A percentile compares a stretch with the other conserved stretches of the same genome.
phyloP scores from a whole-genome alignment of 2,888 invertebrate genomes.

The Margaritifera margaritifera region DNA sequence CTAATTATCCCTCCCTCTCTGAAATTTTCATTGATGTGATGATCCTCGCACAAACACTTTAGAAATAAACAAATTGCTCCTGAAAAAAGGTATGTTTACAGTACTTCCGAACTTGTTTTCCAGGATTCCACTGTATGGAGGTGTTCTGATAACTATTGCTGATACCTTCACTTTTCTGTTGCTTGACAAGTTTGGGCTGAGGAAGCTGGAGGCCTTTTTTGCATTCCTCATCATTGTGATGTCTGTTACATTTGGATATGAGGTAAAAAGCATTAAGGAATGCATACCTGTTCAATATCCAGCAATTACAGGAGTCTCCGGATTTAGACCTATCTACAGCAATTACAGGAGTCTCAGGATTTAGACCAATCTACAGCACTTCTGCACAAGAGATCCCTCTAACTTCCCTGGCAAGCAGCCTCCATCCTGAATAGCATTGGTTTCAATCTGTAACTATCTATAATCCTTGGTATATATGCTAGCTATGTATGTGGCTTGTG shows the following conservation, averaged over 20 bases:
- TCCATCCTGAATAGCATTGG: no score
- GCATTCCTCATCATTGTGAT: constrained; percentile 86
- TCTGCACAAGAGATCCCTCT: no score
- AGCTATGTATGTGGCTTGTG: no score
- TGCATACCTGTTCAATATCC: no score
- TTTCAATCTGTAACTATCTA: no score
- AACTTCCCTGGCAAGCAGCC: no score
- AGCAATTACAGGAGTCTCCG: no score
- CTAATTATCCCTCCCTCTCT: no score
- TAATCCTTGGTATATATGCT: no score
- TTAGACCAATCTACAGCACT: no score
- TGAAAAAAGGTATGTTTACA: neutral
- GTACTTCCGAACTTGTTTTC: constrained; percentile 15
- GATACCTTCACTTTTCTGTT: constrained; percentile 92
- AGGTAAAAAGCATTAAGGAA: constrained; percentile 53
- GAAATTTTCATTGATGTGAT: neutral
- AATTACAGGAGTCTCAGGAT: no score
- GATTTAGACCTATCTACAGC: no score
- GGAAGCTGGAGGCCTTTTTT: constrained; percentile 90
- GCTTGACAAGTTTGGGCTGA: constrained; percentile 83
- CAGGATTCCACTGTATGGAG: constrained; percentile 84
- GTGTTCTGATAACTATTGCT: constrained; percentile 85
- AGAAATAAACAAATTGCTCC: neutral
- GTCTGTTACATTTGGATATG: constrained; percentile 90
- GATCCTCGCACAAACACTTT: neutral